phyloP scores from a whole-genome alignment of 2,797 vertebrate genomes.

The Spea hammondii region DNA sequence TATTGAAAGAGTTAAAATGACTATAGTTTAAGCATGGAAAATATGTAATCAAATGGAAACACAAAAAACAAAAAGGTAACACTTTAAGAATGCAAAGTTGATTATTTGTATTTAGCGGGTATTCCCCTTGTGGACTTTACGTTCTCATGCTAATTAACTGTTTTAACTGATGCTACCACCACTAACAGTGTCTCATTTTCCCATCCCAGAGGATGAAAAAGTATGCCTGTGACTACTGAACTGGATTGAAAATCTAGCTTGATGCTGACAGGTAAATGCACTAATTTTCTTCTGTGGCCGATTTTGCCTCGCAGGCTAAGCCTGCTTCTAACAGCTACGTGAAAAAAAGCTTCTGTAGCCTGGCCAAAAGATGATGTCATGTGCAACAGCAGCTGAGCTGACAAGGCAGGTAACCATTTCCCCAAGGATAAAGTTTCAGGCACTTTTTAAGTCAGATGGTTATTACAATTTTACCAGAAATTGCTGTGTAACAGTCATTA shows the following conservation, averaged over 20 bases:
- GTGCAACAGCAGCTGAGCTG: constrained; percentile 73
- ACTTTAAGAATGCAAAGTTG: no score
- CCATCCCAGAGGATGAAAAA: constrained; percentile 82
- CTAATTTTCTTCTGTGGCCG: constrained; percentile 92
- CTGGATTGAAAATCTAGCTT: constrained; percentile 92
- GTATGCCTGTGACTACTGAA: constrained; percentile 83
- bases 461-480: constrained; percentile 70
- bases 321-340: constrained; percentile 78
- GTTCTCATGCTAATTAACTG: constrained; percentile 85
- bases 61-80: no score
- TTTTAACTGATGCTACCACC: constrained; percentile 92
- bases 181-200: constrained; percentile 83
- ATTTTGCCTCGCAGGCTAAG: constrained; percentile 82
- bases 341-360: constrained; percentile 75
- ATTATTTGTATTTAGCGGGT: not conserved
- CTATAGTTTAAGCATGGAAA: no score
- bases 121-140: constrained; percentile 59
- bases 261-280: constrained; percentile 98
- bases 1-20: no score
- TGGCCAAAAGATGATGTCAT: constrained; percentile 80
- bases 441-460: constrained; percentile 72
- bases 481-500: constrained; percentile 57
- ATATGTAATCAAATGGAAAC: no score
- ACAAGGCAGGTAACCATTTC: constrained; percentile 76
- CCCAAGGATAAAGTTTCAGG: constrained; percentile 70